phyloP scores from a whole-genome alignment of 2,888 invertebrate species.

The Saturnia japonica region DNA sequence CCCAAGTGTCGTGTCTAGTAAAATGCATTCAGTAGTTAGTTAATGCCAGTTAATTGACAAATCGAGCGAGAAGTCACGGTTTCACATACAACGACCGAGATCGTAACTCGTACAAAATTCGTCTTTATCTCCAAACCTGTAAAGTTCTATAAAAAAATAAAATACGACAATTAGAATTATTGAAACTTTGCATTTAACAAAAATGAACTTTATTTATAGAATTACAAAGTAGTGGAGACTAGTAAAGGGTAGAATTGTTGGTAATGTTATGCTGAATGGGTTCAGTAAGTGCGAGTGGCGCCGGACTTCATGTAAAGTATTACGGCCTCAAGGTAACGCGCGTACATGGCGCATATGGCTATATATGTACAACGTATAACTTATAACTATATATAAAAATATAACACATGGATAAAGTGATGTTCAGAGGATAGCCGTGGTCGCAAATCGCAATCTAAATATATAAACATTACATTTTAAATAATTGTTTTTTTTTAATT shows the following conservation, averaged over 20 bases:
- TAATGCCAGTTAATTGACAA: slow-evolving; percentile 55
- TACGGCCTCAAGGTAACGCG: too few relatives aligned
- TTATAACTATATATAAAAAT: too few relatives aligned
- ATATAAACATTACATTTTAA: too few relatives aligned
- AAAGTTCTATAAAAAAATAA: neutral
- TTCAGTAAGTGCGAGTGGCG: neutral
- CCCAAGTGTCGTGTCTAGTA: slow-evolving; percentile 35
- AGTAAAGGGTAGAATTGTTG: neutral
- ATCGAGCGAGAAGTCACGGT: slow-evolving; percentile 52
- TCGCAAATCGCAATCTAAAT: too few relatives aligned
- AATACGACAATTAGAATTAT: neutral
- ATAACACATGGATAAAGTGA: too few relatives aligned
- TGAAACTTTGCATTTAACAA: neutral
- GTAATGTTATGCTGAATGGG: neutral
- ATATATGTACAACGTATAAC: too few relatives aligned
- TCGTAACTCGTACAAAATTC: slow-evolving; percentile 15
- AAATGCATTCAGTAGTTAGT: slow-evolving; percentile 43
- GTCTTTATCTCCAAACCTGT: slow-evolving; percentile 16
- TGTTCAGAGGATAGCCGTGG: too few relatives aligned
- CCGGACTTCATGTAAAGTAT: too few relatives aligned
- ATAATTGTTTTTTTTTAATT: too few relatives aligned
- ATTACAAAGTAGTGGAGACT: neutral
- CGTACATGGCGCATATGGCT: too few relatives aligned
- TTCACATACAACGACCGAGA: slow-evolving; percentile 24
- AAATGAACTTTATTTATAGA: neutral